Base-by-base conservation (phyloP, 2,113 vertebrate genomes). In the Grammomys dolichurus region DNA sequence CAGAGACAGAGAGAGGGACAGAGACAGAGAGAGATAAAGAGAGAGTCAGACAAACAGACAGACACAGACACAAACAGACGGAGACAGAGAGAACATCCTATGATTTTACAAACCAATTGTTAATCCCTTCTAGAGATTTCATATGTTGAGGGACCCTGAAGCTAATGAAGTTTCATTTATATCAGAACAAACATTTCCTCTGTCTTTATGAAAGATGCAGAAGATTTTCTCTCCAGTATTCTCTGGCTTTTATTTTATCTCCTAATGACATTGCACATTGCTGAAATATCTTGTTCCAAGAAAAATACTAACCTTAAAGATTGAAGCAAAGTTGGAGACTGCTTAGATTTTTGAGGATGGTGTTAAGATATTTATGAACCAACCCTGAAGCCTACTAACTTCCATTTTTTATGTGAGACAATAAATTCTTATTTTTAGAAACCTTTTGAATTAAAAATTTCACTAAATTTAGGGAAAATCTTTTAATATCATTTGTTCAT, bases 361-460 rank as follows among this genome's bases (percentile, higher is more conserved):
- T 69, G 1, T 36, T 36, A n/a, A 90, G 17, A 58, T 88, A 73
- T 33, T 51, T 9, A 65, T 88, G 69, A 95, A 8, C 14, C 28
- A 93, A 67, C 6, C 1, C 40, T 77, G 40, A 19, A 84, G 0
- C 46, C 65, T 90, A 14, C 7, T 91, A 87, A 70, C 31, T 56
- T 73, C 9, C n/a, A 73, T 40, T 43, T 72, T 73, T 73, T 77
- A 65, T 7, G 8, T 80, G 31, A 87, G 9, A 31, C 76, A 81
- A 84, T 54, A 90, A 76, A 20, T 95, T 75, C 12, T 56, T 48
- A 72, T 17, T 93, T 7, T 89, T 81, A 43, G 78, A 93, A 92
- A 10, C 4, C 65, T 89, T 89, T 63, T 75, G 1, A 92, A 24
- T 90, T 73, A 43, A 20, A 65, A n/a, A 33, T 87, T 96, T 81